These are phyloP conservation scores for Potorous gilbertii DNA, from an alignment of 2,797 vertebrate species.

Conservation along the genomic window DNA sequence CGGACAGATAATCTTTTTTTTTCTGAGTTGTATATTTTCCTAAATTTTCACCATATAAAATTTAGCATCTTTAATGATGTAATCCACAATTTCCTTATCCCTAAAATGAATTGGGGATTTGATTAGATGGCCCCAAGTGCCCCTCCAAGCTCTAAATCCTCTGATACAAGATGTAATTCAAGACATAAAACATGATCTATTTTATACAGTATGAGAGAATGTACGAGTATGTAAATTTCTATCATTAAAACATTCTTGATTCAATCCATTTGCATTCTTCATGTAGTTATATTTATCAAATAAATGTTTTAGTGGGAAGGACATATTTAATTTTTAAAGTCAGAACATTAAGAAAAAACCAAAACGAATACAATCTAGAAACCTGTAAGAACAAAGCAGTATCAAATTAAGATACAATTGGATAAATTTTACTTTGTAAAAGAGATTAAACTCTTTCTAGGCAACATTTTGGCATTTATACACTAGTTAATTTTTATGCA, in stretches of 20 bases:
- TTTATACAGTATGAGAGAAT: not conserved
- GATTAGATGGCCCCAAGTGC: not conserved
- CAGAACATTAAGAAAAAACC: not conserved
- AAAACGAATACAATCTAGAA: not conserved
- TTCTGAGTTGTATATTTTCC: not conserved
- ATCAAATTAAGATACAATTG: not conserved
- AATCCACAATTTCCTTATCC: not conserved
- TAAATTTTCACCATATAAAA: not conserved
- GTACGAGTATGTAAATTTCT: not conserved
- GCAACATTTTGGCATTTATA: not conserved
- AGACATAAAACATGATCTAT: not conserved
- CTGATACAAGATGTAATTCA: not conserved
- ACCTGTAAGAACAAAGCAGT: not conserved
- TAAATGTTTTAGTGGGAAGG: not conserved
- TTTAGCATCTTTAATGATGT: not conserved
- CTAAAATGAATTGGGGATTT: not conserved
- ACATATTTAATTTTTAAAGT: not conserved
- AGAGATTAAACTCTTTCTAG: not conserved
- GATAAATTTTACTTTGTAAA: not conserved
- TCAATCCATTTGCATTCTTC: not conserved
- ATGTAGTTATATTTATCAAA: not conserved
- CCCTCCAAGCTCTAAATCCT: not conserved
- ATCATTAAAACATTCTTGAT: not conserved
- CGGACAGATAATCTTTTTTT: not conserved
- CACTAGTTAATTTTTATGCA: not conserved